Evolutionary conservation across 2,888 invertebrate genomes (phyloP), one percentile per base, ranked within the genome.

Genomic region (Clivina fossor): DNA sequence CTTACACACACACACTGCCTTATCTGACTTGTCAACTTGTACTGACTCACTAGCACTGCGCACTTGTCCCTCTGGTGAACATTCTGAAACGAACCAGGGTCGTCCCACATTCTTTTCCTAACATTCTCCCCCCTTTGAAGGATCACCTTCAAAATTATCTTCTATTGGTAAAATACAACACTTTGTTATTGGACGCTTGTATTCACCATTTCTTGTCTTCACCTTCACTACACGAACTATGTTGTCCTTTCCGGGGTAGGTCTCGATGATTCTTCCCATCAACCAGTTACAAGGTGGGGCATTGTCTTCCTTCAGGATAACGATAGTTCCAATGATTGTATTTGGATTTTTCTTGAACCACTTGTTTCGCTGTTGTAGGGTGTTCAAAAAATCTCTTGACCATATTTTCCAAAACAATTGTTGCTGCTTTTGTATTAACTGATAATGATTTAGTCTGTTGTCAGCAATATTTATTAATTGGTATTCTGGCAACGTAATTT

Each of bases 381-480:
- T 41, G 15, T 22, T 22, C 9, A 41, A 22, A 22, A 11, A 18
- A 22, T 20, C n/a, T 20, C 15, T 9, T 2, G 41, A 41, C 41
- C 41, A 41, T 9, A 11, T n/a, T 19, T 41, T 41, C 19, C 20
- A 41, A 41, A 41, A 41, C 3, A 15, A 41, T 15, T 22, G 20
- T 2, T 3, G 8, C n/a, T 22, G 20, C 22, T 41, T 19, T 22
- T 41, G 41, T 11, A 41, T 20, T 7, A 20, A n/a, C 15, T 4
- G 4, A 19, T 22, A 41, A 2, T n/a, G 19, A 13, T 19, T 9
- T n/a, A 22, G 22, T n/a, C 9, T 4, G 22, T 22, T 22, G 22
- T 37, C 8, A 15, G 41, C 8, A 11, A 22, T 22, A 7, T 19
- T 5, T 9, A 5, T 9, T 20, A 22, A 15, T n/a, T 4, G 9